Evolutionary conservation across 1,140 invertebrate species (phyloP).

Genomic region (Psilanteris sp.): DNA sequence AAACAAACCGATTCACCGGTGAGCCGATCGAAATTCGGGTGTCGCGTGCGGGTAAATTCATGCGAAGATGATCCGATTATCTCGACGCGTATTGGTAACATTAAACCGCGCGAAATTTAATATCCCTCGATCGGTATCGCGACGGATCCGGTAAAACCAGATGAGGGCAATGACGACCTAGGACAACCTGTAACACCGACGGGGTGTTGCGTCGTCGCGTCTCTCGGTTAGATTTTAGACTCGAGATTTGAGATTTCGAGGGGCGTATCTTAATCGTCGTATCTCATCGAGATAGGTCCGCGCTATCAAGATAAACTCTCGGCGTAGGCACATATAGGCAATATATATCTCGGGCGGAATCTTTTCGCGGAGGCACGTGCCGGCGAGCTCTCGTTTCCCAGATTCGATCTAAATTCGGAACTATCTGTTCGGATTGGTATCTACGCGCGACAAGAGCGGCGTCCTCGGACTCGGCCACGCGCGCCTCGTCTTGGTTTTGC

Average conservation of each 20-base stretch:
- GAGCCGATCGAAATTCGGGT: too few relatives aligned
- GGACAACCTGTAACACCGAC: constrained; percentile 70
- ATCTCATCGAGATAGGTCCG: constrained; percentile 78
- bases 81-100: background rate
- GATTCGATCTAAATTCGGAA: constrained; percentile 70
- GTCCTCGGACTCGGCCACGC: too few relatives aligned
- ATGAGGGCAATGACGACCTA: constrained; percentile 65
- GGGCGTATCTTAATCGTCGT: constrained; percentile 77
- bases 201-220: constrained; percentile 57
- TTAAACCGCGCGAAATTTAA: constrained; percentile 26
- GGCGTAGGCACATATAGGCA: constrained; percentile 53
- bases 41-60: too few relatives aligned
- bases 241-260: constrained; percentile 73
- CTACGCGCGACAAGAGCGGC: constrained; percentile 23
- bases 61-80: too few relatives aligned
- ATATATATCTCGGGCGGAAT: constrained; percentile 66
- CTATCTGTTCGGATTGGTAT: constrained; percentile 26
- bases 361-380: constrained; percentile 68
- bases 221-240: constrained; percentile 73
- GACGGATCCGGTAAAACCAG: constrained; percentile 25
- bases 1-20: too few relatives aligned
- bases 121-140: constrained; percentile 33
- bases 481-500: too few relatives aligned
- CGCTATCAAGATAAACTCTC: constrained; percentile 75
- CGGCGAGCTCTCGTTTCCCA: constrained; percentile 65